phyloP scores from a whole-genome alignment of 2,797 vertebrate species.

The Clarias fuscus region DNA sequence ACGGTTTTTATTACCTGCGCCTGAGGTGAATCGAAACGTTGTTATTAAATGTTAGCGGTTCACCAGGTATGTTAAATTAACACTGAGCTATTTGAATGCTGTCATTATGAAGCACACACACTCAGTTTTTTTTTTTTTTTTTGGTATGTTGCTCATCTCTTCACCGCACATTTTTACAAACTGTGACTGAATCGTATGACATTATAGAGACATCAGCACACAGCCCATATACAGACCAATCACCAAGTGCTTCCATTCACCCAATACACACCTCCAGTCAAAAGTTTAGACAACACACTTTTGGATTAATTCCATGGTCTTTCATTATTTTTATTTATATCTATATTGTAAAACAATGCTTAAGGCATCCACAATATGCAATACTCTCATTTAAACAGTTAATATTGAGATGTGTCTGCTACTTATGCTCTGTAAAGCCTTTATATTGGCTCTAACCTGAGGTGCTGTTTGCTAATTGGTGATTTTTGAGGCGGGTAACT shows the following conservation, averaged over 20 bases:
- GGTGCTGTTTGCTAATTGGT: no score
- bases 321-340: no score
- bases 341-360: no score
- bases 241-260: slow-evolving; percentile 26
- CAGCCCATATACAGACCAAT: slow-evolving; percentile 28
- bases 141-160: slow-evolving; percentile 18
- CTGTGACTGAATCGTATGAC: slow-evolving; percentile 36
- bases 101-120: slow-evolving; percentile 48
- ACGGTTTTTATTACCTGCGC: slow-evolving; percentile 58
- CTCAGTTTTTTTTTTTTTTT: not conserved
- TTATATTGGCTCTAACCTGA: no score
- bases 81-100: slow-evolving; percentile 55
- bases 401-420: no score
- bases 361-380: no score
- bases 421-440: no score
- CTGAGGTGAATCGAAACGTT: slow-evolving; percentile 57
- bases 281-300: no score
- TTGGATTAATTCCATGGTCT: no score
- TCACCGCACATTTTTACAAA: slow-evolving; percentile 9
- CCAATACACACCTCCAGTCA: not conserved
- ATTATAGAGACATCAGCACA: slow-evolving; percentile 43
- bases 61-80: slow-evolving; percentile 69
- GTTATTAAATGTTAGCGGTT: slow-evolving; percentile 60
- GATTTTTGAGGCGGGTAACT: no score
- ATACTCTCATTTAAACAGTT: no score